Base-by-base conservation (phyloP, 2,888 invertebrate species). In the Tetrapedia diversipes region DNA sequence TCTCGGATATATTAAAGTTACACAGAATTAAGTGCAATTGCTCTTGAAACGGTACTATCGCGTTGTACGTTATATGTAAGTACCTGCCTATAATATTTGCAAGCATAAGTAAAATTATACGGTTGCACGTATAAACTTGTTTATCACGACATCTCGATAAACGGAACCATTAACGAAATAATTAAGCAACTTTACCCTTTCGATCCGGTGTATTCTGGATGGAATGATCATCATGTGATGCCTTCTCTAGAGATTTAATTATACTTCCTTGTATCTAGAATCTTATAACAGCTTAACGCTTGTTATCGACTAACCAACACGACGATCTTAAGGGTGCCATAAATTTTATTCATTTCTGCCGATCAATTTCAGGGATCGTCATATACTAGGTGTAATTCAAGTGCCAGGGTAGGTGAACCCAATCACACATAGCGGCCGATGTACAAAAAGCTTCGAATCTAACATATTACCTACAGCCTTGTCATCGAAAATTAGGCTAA, bases 251-350 rank as follows among this genome's bases (percentile, higher is more conserved):
- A 14, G 49, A 51, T 51, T 51, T 4, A 60, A 64, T 59, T 59
- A 41, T 6, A 32, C 7, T 1, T 7, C 27, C 11, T 24, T 10
- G 39, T 60, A 49, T 29, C 37, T 57, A 32, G 27, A 66, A 19
- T 29, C 59, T 66, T 68, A 66, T 57, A 34, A 79, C 75, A 75
- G 80, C 74, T 72, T 65, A 77, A 83, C 34, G 76, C 83, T 83
- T 83, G 76, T 83, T 82, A 82, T 53, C 60, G 34, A 8, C 43
- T n/a, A 79, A 54, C 70, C 41, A 74, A 78, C 67, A 53, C 70
- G 39, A n/a, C 27, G n/a, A 24, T 72, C 71, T 61, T 63, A 10
- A 19, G 79, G 22, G 79, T 19, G 34, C 19, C 24, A 37, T 79
- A 63, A 60, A 53, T 81, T 74, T 69, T 56, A 32, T 57, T 67